Conservation (phyloP, 2,113 vertebrate genomes). For the Canis aureus region DNA sequence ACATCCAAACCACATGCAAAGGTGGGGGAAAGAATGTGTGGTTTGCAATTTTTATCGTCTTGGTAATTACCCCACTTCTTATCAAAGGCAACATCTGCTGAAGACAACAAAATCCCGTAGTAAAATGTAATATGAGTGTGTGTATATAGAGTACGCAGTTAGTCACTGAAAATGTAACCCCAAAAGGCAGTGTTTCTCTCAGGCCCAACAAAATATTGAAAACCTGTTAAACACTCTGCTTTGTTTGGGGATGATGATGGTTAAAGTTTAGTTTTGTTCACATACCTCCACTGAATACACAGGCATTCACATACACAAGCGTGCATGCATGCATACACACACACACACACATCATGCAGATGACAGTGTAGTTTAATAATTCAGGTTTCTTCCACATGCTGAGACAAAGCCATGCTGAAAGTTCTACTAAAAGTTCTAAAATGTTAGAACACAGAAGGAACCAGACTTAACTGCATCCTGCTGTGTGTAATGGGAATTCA, state of each 20-base stretch:
- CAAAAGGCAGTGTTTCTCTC: neutral
- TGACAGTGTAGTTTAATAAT: neutral
- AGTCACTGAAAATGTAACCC: neutral
- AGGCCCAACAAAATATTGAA: neutral
- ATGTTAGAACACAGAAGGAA: neutral
- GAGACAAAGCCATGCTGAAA: neutral
- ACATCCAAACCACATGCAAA: neutral
- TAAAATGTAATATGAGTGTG: accelerated
- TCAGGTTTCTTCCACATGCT: neutral
- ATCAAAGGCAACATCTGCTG: neutral
- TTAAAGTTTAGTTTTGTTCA: neutral
- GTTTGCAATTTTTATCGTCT: neutral
- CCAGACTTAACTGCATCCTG: accelerated
- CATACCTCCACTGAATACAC: too few species aligned
- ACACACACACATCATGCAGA: too few species aligned
- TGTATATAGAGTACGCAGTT: accelerated
- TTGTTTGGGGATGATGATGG: neutral
- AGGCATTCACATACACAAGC: neutral
- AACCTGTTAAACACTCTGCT: neutral
- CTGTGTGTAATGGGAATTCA: neutral
- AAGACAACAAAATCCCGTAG: neutral
- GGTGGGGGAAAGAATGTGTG: accelerated
- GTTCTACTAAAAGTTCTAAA: neutral
- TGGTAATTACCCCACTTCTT: neutral
- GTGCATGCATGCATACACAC: accelerated